Base-by-base conservation (phyloP, 2,888 invertebrate genomes). In the Eristalinus aeneus region DNA sequence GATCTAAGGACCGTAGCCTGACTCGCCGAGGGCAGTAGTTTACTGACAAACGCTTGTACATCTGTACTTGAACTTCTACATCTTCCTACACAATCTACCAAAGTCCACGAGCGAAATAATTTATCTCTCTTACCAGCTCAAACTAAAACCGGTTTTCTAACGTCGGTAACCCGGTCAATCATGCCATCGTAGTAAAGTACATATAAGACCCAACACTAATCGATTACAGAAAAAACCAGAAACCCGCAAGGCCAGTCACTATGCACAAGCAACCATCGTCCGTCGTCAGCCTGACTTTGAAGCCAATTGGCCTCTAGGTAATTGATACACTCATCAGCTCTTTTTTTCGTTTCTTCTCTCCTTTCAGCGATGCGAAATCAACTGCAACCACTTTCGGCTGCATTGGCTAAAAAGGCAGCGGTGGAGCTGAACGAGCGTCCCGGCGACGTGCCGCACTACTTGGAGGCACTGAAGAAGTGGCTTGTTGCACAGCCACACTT, bases 401-500 rank as follows among this genome's bases (percentile, higher is more conserved):
- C 89, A 71, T 88, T 92, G 77, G 90, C 89, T 79, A 91, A 91
- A 86, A 90, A 92, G 82, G 94, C 94, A 2, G 90, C 89, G 60
- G 90, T 90, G 10, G 92, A 93, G 78, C 89, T 94, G 27, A 92
- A 93, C 65, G 94, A 94, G 89, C 92, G 92, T 83, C 92, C 92
- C 1, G 89, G 90, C 0, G 89, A 91, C 2, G 90, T 93, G 27
- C 90, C 90, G 4, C 89, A 90, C 4, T 92, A 93, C 88, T 91
- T 94, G 34, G 88, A 91, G 60, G 90, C 92, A 58, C 90, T 94
- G 10, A 92, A 92, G 68, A 89, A 91, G n/a, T 94, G 94, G 94
- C 90, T 94, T n/a, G 88, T 89, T 1, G 92, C 93, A 86, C 93
- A 94, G 81, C 92, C 92, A 0, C 93, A 94, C 89, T 89, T 94